These are phyloP conservation scores for Alauda arvensis DNA, from an alignment of 2,797 vertebrate genomes.

Conservation along the genomic window DNA sequence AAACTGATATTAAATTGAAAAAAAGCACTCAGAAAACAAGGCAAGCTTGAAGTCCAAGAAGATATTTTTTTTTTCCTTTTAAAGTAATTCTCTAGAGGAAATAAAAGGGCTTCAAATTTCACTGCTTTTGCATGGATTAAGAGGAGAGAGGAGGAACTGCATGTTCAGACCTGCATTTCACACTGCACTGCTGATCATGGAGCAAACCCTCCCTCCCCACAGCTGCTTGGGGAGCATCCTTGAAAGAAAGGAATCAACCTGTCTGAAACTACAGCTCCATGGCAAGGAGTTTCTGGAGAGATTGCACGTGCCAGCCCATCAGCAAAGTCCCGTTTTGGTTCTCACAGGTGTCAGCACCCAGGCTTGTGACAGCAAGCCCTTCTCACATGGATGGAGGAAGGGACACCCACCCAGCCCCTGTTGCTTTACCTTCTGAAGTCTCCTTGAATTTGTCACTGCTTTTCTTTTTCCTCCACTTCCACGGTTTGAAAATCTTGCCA, in stretches of 20 bases:
- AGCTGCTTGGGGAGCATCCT: not conserved
- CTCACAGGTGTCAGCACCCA: rapidly evolving
- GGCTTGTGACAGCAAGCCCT: not conserved
- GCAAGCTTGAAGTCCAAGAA: not conserved
- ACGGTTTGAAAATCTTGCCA: constrained; percentile 97
- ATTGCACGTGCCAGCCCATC: not conserved
- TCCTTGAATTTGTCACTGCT: constrained; percentile 95
- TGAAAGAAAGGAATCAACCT: not conserved
- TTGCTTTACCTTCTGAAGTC: constrained; percentile 89
- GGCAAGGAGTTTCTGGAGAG: not conserved
- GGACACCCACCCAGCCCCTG: not conserved
- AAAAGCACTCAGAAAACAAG: constrained; percentile 62
- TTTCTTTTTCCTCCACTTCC: constrained; percentile 99
- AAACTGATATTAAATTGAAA: constrained; percentile 80
- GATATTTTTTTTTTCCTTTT: not conserved
- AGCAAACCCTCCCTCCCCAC: constrained; percentile 2
- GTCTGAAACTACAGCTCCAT: not conserved
- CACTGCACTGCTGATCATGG: not conserved
- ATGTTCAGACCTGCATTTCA: constrained; percentile 14
- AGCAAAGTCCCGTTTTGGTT: not conserved
- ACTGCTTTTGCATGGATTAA: not conserved
- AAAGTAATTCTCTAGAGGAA: not conserved
- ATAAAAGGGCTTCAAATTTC: constrained; percentile 25
- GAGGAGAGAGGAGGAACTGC: constrained; percentile 3
- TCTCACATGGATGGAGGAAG: not conserved